Evolutionary conservation across 2,888 invertebrate species (phyloP).

Genomic region (Cryptophagus acutangulus): DNA sequence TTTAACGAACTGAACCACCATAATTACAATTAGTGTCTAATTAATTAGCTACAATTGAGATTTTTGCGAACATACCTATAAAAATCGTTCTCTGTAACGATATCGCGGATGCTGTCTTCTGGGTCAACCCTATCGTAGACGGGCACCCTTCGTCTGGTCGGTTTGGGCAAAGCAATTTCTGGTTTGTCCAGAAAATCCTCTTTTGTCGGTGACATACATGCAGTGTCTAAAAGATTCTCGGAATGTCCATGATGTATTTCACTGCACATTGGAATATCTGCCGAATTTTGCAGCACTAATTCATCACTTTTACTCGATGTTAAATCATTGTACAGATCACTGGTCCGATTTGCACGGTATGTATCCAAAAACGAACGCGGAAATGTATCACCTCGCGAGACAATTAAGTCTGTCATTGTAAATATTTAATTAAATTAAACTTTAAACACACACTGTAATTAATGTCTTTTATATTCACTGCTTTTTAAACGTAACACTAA

Average conservation of each 20-base stretch:
- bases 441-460: too few species aligned
- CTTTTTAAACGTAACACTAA: too few species aligned
- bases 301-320: conserved; percentile 53
- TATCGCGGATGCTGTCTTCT: conserved; percentile 60
- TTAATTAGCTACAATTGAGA: too few species aligned
- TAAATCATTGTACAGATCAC: conserved; percentile 47
- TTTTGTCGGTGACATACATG: conserved; percentile 35
- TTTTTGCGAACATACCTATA: conserved; percentile 51
- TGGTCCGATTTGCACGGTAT: conserved; percentile 41
- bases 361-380: conserved; percentile 47
- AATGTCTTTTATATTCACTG: too few species aligned
- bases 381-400: conserved; percentile 48
- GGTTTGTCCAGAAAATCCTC: conserved; percentile 39
- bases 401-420: conserved; percentile 48
- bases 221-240: conserved; percentile 45
- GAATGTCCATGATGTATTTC: conserved; percentile 50
- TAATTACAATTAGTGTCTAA: too few species aligned
- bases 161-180: conserved; percentile 33
- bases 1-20: too few species aligned
- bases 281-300: conserved; percentile 47
- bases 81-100: conserved; percentile 59
- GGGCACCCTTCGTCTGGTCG: conserved; percentile 42
- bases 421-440: too few species aligned
- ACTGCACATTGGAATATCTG: conserved; percentile 40
- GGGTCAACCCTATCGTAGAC: conserved; percentile 56